Percentiles rank a stretch among this genome's conserved stretches.
Evolutionary conservation across 2,888 invertebrate species (phyloP).

Genomic region (Glaucopsyche alexis): DNA sequence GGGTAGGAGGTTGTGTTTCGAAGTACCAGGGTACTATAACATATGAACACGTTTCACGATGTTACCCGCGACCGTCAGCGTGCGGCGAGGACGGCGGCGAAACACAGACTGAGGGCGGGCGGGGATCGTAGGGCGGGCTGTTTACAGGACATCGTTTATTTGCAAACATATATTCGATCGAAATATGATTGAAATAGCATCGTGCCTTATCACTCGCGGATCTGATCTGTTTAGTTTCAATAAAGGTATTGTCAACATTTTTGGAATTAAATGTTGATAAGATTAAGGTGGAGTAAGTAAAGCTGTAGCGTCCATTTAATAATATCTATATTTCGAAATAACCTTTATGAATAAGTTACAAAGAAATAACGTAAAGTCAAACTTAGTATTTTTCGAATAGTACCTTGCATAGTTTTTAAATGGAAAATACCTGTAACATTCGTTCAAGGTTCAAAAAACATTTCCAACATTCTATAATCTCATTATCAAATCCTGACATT

Average conservation of each 20-base stretch:
- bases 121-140: slow-evolving; percentile 43
- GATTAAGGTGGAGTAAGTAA: not conserved
- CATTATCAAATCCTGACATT: not conserved
- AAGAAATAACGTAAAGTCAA: too few species aligned
- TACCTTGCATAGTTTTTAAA: too few species aligned
- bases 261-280: slow-evolving; percentile 3
- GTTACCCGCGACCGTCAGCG: slow-evolving; percentile 58
- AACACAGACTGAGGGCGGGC: slow-evolving; percentile 60
- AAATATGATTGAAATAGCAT: slow-evolving; percentile 24
- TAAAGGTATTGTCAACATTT: slow-evolving; percentile 1
- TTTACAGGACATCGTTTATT: slow-evolving; percentile 39
- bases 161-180: slow-evolving; percentile 30
- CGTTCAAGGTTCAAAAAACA: not conserved
- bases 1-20: not conserved
- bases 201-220: slow-evolving; percentile 22
- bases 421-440: too few species aligned
- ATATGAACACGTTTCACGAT: slow-evolving; percentile 45
- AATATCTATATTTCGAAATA: not conserved
- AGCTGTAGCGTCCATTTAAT: not conserved
- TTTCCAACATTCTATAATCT: not conserved
- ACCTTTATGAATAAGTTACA: too few species aligned
- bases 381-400: not conserved
- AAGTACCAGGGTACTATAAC: not conserved
- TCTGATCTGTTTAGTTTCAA: slow-evolving; percentile 6
- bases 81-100: slow-evolving; percentile 54